A percentile compares a stretch with the other conserved stretches of the same genome.
Conservation (phyloP, 2,888 invertebrate genomes). For the Mesorhabditis spiculigera region DNA sequence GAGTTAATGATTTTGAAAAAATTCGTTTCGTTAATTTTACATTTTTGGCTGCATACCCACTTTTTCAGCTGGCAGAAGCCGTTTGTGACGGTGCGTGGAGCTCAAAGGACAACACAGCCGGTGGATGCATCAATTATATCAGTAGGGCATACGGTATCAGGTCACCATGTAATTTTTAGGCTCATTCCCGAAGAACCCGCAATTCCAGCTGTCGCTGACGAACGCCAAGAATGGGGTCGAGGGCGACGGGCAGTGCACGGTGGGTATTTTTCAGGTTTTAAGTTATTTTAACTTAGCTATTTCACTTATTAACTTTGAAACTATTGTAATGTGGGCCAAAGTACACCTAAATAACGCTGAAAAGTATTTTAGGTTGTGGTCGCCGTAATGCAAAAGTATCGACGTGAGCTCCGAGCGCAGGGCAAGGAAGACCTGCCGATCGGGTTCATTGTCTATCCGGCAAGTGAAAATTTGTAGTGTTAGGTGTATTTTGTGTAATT, state of each 20-base stretch:
- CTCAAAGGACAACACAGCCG: slow-evolving; percentile 78
- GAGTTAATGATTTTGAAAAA: too few species aligned
- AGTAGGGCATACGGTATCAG: too few species aligned
- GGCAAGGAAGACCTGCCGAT: slow-evolving; percentile 89
- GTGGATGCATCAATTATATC: slow-evolving; percentile 80
- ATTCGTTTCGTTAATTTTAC: too few species aligned
- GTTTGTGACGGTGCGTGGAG: slow-evolving; percentile 90
- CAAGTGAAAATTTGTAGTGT: too few species aligned
- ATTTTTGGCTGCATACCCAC: too few species aligned
- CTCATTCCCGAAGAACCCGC: slow-evolving; percentile 87
- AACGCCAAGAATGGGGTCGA: slow-evolving; percentile 73
- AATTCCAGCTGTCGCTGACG: slow-evolving; percentile 79
- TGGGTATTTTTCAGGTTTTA: too few species aligned
- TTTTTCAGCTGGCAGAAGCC: slow-evolving; percentile 75
- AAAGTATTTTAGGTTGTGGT: slow-evolving; percentile 73
- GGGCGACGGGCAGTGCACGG: slow-evolving; percentile 63
- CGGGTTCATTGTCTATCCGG: slow-evolving; percentile 85
- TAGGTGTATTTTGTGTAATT: too few species aligned
- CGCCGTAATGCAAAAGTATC: slow-evolving; percentile 80
- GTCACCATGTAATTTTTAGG: slow-evolving; percentile 66
- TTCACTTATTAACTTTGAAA: too few species aligned
- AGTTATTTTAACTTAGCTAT: too few species aligned
- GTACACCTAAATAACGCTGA: too few species aligned
- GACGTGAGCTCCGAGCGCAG: slow-evolving; percentile 76
- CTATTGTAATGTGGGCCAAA: too few species aligned